Evolutionary conservation across 1,140 invertebrate species (phyloP).

Genomic region (Piezodorus guildinii): DNA sequence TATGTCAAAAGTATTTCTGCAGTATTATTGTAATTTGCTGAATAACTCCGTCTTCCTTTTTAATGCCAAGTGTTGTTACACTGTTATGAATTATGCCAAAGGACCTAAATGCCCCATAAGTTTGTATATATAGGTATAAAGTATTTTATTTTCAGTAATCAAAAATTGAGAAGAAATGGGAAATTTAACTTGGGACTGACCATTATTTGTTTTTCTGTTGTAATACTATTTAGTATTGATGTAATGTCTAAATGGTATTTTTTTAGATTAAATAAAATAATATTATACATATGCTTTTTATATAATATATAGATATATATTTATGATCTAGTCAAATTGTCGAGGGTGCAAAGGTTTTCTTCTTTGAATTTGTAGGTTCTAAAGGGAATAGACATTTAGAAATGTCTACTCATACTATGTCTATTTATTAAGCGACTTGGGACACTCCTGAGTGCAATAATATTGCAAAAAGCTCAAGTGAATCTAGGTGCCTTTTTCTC

Average conservation of each 20-base stretch:
- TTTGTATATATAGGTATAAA: constrained; percentile 1
- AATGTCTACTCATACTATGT: too few species aligned
- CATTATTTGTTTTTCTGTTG: neutral
- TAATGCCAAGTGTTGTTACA: constrained; percentile 10
- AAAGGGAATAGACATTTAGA: too few species aligned
- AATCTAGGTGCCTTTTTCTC: constrained; percentile 15
- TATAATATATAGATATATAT: constrained; percentile 10
- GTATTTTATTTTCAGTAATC: neutral
- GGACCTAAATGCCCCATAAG: neutral
- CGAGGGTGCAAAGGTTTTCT: constrained; percentile 1
- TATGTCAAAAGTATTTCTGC: too few species aligned
- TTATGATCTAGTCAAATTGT: constrained; percentile 12
- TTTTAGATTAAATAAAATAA: constrained; percentile 2
- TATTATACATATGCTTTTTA: neutral
- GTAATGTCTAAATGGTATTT: constrained; percentile 8
- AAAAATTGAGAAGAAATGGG: neutral
- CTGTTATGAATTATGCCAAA: constrained; percentile 1
- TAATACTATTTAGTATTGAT: neutral
- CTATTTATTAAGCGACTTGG: too few species aligned
- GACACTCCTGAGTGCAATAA: neutral
- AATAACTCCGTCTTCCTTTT: constrained; percentile 7
- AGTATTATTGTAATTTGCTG: too few species aligned
- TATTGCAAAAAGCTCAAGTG: constrained; percentile 7
- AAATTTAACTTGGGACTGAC: neutral
- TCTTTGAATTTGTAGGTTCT: neutral